Evolutionary conservation across 2,888 invertebrate species (phyloP).

Genomic region (Drosophila leonis): DNA sequence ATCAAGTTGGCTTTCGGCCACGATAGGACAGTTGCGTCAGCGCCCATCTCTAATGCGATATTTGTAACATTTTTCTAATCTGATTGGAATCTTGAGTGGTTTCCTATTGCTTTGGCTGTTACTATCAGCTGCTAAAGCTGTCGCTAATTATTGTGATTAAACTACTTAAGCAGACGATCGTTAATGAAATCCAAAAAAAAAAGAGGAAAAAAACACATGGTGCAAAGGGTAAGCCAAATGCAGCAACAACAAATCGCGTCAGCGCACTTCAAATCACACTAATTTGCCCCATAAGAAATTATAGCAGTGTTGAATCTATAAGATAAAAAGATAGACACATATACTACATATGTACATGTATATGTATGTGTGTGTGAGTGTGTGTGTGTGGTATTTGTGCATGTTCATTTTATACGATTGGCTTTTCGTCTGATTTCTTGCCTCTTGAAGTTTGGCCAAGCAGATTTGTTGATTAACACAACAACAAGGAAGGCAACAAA

Average conservation of each 20-base stretch:
- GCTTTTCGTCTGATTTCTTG: conserved; percentile 26
- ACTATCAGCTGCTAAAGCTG: conserved; percentile 19
- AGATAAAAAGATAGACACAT: not conserved
- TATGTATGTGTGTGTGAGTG: not conserved
- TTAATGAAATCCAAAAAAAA: not conserved
- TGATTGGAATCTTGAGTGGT: conserved; percentile 10
- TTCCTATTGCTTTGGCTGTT: conserved; percentile 7
- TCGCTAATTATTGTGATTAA: conserved; percentile 31
- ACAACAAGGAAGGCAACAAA: conserved; percentile 21
- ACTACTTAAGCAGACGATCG: not conserved
- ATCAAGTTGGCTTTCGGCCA: not conserved
- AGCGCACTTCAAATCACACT: not conserved
- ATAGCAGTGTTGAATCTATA: not conserved
- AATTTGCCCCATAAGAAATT: not conserved
- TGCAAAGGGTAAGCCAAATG: conserved; percentile 4
- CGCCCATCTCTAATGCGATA: conserved; percentile 26
- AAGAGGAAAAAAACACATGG: not conserved
- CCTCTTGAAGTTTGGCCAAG: conserved; percentile 45
- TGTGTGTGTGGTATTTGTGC: conserved; percentile 1
- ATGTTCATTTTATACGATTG: conserved; percentile 8
- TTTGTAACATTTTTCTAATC: not conserved
- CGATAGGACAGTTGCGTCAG: not conserved
- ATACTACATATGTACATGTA: not conserved
- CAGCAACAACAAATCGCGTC: conserved; percentile 1
- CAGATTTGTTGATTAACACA: conserved; percentile 46